Base-by-base conservation (phyloP, 2,797 vertebrate species). In the Neosalanx taihuensis region DNA sequence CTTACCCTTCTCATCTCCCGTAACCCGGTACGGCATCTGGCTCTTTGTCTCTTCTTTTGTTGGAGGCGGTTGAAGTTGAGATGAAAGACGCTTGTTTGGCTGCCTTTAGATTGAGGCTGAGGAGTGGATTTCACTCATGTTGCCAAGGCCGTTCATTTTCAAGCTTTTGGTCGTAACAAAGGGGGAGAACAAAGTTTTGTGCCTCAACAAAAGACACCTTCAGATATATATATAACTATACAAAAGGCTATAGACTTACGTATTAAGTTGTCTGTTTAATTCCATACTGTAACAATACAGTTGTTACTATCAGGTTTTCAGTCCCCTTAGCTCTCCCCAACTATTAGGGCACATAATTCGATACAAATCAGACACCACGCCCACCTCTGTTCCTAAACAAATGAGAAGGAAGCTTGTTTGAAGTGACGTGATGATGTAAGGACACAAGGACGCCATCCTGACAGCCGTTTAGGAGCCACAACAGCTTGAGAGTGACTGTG, bases 21-120 rank as follows among this genome's bases (percentile, higher is more conserved):
- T 72, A 83, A 68, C 78, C 72, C 72, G 35, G 75, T 76, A 84
- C 84, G 74, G 75, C 67, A 76, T 72, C 73, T 85, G 66, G 78
- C 74, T 72, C 78, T 83, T 66, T 33, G 58, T 69, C 35, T 88
- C 84, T 85, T 76, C 72, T 77, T 86, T 89, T 89, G 81, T 91
- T 83, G 41, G 76, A 77, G 71, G 75, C 69, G 49, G 84, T 84
- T 85, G 83, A 73, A 83, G 89, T 86, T 71, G 70, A 91, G 89
- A 93, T 92, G 87, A 93, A 93, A 93, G 88, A 85, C 80, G 81
- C 85, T 88, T 92, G 88, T 91, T 92, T 92, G 88, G 83, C 86
- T 88, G 86, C 87, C 90, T 92, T 93, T 89, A 92, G 91, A 91
- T 84, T 90, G 81, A 81, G 79, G 86, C 81, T 86, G 79, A 85